Percentiles rank a stretch among this genome's conserved stretches.
These are phyloP conservation scores for Drosophila willistoni DNA, from an alignment of 1,140 invertebrate genomes.

Conservation along the genomic window DNA sequence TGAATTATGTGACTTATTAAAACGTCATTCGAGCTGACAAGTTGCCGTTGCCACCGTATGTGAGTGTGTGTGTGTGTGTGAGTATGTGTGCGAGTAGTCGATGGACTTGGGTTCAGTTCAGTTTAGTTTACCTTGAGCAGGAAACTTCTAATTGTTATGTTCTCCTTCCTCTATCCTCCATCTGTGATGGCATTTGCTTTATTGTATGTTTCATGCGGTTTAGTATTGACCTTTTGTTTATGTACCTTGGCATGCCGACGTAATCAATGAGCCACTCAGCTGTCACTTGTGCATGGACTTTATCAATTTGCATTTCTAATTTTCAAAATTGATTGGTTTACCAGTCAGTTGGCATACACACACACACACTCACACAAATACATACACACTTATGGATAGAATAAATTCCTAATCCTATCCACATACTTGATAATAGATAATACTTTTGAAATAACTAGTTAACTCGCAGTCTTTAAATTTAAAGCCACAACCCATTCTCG, in stretches of 20 bases:
- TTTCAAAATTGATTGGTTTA: conserved; percentile 55
- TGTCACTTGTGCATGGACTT: conserved; percentile 25
- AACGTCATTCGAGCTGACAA: conserved; percentile 79
- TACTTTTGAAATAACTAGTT: too few relatives aligned
- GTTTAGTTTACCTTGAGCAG: conserved; percentile 39
- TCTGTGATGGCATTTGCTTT: conserved; percentile 12
- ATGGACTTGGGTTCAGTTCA: not conserved
- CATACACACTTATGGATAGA: not conserved
- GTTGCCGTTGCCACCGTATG: conserved; percentile 71
- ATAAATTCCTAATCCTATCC: too few relatives aligned
- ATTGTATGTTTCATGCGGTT: conserved; percentile 20
- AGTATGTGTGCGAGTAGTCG: conserved; percentile 1
- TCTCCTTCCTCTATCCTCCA: conserved; percentile 22
- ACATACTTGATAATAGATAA: too few relatives aligned
- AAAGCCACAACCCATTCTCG: not conserved
- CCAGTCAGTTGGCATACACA: not conserved
- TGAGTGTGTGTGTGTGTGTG: conserved; percentile 18
- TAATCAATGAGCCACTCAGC: conserved; percentile 59
- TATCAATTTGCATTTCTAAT: conserved; percentile 71
- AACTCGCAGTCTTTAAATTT: not conserved
- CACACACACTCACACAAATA: too few relatives aligned
- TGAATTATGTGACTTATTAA: conserved; percentile 82
- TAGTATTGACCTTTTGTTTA: conserved; percentile 42
- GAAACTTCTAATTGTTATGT: conserved; percentile 75
- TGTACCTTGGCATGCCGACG: conserved; percentile 32